Evolutionary conservation across 2,113 vertebrate genomes (phyloP), one percentile per base, ranked within the genome.

Genomic region (Gymnorhina tibicen): DNA sequence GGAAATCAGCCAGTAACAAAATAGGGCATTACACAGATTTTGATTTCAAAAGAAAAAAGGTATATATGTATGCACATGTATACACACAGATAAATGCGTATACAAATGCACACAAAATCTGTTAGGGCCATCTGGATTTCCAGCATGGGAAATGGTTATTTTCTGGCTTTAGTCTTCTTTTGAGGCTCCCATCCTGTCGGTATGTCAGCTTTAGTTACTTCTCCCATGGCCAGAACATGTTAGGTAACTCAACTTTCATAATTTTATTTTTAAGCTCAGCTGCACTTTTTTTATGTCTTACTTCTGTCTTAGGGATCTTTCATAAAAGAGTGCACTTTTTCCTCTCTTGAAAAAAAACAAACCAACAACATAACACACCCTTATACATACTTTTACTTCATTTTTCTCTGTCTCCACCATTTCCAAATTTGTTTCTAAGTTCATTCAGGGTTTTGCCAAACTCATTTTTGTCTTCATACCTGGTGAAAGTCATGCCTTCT

Each of bases 81-180:
- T 64, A 69, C 35, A 70, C 68, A 67, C 56, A 96, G 69, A 93
- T 75, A 91, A 85, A 78, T 60, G 33, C 13, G 60, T 91, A 85
- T 74, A 90, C 67, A 92, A 92, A 92, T 46, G 67, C 70, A 87
- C 62, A 73, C 39, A 87, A 89, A 96, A 94, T 95, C 94, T 95
- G 69, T 74, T 80, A 67, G 24, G 78, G 78, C 81, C 85, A 91
- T 91, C 87, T 93, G 87, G 91, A 86, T 95, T 95, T 90, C 55
- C 76, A 93, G 30, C 27, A 56, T 20, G 11, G n/a, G 55, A 88
- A 90, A 88, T n/a, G 24, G 35, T 83, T 85, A 33, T 93, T 88
- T 93, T 90, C 70, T 93, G 55, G 63, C 42, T 91, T 93, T 91
- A 83, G 33, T 50, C 42, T 83, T 63, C 84, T 89, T 87, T 75